Conservation (phyloP, 2,113 vertebrate genomes). For the Tricholaema leucomelas region DNA sequence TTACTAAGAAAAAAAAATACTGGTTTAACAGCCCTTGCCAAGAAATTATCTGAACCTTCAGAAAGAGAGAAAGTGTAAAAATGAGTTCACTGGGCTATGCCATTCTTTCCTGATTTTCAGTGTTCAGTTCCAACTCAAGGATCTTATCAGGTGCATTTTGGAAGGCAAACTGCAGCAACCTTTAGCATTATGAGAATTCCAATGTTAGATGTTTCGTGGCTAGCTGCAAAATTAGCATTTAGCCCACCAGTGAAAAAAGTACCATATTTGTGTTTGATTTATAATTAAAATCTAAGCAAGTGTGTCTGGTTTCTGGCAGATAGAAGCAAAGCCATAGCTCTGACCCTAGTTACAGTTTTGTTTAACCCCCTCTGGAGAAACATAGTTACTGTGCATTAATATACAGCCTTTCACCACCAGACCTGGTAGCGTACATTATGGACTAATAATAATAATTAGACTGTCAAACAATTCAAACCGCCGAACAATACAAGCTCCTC, state of each 20-base stretch:
- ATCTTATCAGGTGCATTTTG: conserved; percentile 19
- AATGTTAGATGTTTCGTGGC: background rate
- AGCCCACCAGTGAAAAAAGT: background rate
- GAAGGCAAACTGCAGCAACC: background rate
- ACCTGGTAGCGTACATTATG: conserved; percentile 65
- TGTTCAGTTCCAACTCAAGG: background rate
- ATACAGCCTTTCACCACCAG: conserved; percentile 56
- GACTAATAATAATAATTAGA: conserved; percentile 70
- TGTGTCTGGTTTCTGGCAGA: conserved; percentile 28
- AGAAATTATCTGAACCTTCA: conserved; percentile 39
- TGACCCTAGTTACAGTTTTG: conserved; percentile 62
- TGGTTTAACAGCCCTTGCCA: conserved; percentile 13
- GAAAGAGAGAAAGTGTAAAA: conserved; percentile 41
- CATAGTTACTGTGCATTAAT: conserved; percentile 56
- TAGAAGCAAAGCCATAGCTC: conserved; percentile 38
- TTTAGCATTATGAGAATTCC: background rate
- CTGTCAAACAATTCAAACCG: conserved; percentile 67
- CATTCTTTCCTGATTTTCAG: conserved; percentile 16
- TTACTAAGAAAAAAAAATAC: conserved; percentile 40
- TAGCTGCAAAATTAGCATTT: conserved; percentile 12
- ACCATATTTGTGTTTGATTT: conserved; percentile 30
- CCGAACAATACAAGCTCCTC: conserved; percentile 54
- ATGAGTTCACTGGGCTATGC: conserved; percentile 17
- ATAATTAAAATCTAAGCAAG: conserved; percentile 54
- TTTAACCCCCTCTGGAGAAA: conserved; percentile 63